Percentiles rank a stretch among this genome's conserved stretches.
Conservation (phyloP, 2,888 invertebrate species). For the Chrysolina haemoptera region DNA sequence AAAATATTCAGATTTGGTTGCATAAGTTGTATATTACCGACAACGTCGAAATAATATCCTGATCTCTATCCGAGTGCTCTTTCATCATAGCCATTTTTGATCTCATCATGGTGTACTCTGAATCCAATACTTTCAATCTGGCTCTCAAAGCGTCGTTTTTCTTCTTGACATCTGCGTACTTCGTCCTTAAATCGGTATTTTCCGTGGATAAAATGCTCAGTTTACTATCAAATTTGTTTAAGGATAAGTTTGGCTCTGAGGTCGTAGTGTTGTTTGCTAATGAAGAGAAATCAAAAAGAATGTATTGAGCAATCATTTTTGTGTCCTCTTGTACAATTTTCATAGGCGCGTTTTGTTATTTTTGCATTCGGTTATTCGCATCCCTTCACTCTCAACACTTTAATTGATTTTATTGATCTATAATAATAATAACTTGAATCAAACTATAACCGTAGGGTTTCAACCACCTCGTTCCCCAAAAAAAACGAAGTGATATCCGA, state of each 20-base stretch:
- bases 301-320: too few species aligned
- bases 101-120: constrained; percentile 74
- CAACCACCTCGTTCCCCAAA: too few species aligned
- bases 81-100: constrained; percentile 75
- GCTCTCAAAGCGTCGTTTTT: constrained; percentile 80
- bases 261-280: constrained; percentile 2
- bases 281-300: neutral
- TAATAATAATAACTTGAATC: too few species aligned
- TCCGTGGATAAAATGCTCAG: constrained; percentile 72
- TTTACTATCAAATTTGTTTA: constrained; percentile 44
- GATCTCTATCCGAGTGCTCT: constrained; percentile 77
- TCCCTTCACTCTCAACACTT: too few species aligned
- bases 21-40: constrained; percentile 68
- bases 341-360: neutral
- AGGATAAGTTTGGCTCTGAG: neutral
- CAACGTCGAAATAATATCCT: constrained; percentile 76
- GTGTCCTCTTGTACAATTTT: too few species aligned
- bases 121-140: constrained; percentile 79
- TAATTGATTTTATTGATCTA: too few species aligned
- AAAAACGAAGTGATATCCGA: too few species aligned
- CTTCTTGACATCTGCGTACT: constrained; percentile 75
- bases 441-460: too few species aligned
- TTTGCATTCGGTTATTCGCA: too few species aligned
- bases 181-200: constrained; percentile 72
- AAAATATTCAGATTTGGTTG: neutral